Conservation (phyloP, 2,888 invertebrate species). For the Stictocephala bisonia region DNA sequence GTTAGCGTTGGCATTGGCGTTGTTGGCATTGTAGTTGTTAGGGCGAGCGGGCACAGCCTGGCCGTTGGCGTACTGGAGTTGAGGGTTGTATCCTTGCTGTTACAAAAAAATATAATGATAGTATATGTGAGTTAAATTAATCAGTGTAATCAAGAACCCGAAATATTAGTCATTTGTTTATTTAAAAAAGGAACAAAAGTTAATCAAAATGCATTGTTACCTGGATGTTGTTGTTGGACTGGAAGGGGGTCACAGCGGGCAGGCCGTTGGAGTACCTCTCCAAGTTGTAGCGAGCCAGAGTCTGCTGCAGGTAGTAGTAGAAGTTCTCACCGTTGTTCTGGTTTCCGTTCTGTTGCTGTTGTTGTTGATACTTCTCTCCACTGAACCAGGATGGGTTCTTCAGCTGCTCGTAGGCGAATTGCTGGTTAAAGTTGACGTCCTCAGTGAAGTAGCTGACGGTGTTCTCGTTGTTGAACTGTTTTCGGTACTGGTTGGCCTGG, state of each 20-base stretch:
- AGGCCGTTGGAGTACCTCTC: constrained; percentile 68
- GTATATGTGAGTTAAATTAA: no score
- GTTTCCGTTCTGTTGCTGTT: constrained; percentile 45
- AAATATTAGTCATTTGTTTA: no score
- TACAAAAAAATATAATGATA: constrained; percentile 10
- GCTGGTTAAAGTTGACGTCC: constrained; percentile 72
- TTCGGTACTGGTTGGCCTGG: no score
- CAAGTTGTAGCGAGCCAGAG: constrained; percentile 72
- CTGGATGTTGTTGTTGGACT: constrained; percentile 64
- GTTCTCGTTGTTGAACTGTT: constrained; percentile 66
- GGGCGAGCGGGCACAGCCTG: constrained; percentile 68
- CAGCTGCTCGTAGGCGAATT: constrained; percentile 73
- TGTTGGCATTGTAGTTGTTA: constrained; percentile 66
- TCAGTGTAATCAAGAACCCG: no score
- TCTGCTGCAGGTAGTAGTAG: constrained; percentile 74
- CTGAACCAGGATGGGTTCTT: constrained; percentile 67
- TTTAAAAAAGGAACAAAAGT: no score
- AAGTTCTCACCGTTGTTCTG: constrained; percentile 53
- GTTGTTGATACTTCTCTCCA: constrained; percentile 47
- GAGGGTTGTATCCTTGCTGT: constrained; percentile 69
- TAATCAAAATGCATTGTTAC: constrained; percentile 41
- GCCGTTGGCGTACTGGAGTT: constrained; percentile 69
- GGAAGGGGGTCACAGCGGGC: constrained; percentile 65
- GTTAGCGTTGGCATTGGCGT: constrained; percentile 62
- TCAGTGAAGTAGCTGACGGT: constrained; percentile 74